Percentiles rank a stretch among this genome's conserved stretches.
phyloP scores from a whole-genome alignment of 2,797 vertebrate species.

The Anniella stebbinsi region DNA sequence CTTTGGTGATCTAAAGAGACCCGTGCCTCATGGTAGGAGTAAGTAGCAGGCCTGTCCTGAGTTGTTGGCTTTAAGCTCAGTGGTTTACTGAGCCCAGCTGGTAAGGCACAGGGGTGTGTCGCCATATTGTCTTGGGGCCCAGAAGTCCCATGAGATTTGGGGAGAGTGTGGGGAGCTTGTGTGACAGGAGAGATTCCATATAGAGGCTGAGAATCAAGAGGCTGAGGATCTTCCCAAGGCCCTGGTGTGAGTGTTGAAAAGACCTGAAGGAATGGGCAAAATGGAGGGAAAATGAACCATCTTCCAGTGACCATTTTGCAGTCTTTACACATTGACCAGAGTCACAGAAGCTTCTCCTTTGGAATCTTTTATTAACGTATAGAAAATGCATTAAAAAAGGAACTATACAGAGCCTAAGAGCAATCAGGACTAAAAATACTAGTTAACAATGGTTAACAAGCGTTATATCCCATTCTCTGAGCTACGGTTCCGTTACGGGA shows the following conservation, averaged over 20 bases:
- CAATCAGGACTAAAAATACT: slow-evolving; percentile 93
- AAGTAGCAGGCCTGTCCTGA: background rate
- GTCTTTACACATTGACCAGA: background rate
- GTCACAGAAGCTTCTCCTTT: slow-evolving; percentile 67
- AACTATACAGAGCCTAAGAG: slow-evolving; percentile 95
- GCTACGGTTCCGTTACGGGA: slow-evolving; percentile 71
- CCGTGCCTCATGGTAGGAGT: no score
- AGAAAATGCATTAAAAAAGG: slow-evolving; percentile 99
- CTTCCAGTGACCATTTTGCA: background rate
- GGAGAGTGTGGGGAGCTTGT: background rate
- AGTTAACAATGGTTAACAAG: slow-evolving; percentile 87
- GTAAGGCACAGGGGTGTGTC: no score
- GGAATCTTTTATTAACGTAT: slow-evolving; percentile 99
- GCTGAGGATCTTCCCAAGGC: no score
- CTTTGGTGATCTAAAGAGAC: background rate
- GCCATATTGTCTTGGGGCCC: background rate
- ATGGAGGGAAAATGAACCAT: fast-evolving
- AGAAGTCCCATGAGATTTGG: no score
- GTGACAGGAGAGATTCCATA: background rate
- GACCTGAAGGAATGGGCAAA: background rate
- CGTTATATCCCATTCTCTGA: slow-evolving; percentile 76
- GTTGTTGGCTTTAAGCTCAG: background rate
- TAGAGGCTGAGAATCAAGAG: background rate
- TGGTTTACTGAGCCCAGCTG: background rate
- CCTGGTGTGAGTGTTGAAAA: background rate